A percentile compares a stretch with the other conserved stretches of the same genome.
Evolutionary conservation across 2,113 vertebrate genomes (phyloP).

Genomic region (Paracanthobrama guichenoti): DNA sequence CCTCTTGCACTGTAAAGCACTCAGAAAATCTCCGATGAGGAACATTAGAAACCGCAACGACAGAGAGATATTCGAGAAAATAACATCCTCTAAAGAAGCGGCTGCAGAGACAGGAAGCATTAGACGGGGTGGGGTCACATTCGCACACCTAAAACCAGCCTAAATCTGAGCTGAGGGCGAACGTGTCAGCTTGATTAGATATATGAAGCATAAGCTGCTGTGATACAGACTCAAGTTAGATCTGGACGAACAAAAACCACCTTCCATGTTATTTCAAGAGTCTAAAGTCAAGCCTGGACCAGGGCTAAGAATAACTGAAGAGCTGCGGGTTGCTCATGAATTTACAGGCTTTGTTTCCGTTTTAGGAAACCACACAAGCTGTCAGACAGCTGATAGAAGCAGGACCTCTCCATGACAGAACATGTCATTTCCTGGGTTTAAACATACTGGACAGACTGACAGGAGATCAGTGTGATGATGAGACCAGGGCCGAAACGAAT

Average conservation of each 20-base stretch:
- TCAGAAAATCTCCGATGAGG: neutral
- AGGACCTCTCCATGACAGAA: neutral
- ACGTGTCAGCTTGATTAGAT: neutral
- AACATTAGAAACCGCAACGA: neutral
- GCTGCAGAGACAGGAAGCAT: neutral
- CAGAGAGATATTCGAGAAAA: neutral
- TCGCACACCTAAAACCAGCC: neutral
- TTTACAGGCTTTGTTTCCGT: constrained; percentile 2
- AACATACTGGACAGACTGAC: no score
- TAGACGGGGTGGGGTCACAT: neutral
- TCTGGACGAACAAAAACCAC: neutral
- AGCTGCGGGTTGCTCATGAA: neutral
- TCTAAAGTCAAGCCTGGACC: constrained; percentile 62
- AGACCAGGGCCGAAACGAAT: neutral
- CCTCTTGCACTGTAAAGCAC: neutral
- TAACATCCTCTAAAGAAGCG: neutral
- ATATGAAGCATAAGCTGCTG: neutral
- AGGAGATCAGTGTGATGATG: neutral
- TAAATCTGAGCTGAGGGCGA: neutral
- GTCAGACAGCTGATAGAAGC: neutral
- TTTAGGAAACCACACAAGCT: neutral
- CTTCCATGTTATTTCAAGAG: constrained; percentile 32
- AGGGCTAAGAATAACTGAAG: constrained; percentile 48
- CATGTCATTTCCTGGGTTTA: neutral
- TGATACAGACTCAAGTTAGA: neutral